Evolutionary conservation across 1,140 invertebrate species (phyloP).

Genomic region (Rhopalosiphum maidis): DNA sequence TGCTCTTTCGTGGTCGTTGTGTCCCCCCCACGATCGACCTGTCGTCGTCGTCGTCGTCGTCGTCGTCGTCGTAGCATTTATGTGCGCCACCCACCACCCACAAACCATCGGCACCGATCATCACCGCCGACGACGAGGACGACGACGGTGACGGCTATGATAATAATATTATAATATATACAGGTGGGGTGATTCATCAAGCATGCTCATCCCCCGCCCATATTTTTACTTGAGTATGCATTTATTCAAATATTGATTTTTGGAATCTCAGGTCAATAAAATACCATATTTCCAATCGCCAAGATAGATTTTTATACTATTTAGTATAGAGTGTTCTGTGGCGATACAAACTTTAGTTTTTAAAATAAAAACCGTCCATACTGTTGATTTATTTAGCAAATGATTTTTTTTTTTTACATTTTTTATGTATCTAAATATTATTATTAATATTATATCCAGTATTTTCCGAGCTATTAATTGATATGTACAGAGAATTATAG

Average conservation of each 20-base stretch:
- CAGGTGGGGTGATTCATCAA: not conserved
- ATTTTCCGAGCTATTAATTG: not conserved
- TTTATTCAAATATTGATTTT: not conserved
- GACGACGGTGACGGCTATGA: not conserved
- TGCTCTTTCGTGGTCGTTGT: slow-evolving; percentile 11
- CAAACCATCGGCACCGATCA: too few relatives aligned
- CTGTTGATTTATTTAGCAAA: not conserved
- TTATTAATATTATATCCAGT: not conserved
- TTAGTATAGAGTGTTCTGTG: not conserved
- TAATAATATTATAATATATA: not conserved
- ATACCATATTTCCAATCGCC: not conserved
- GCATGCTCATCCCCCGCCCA: not conserved
- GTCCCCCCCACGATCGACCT: not conserved
- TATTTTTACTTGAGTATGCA: not conserved
- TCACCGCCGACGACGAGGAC: not conserved
- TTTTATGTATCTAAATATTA: not conserved
- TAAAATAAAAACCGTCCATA: not conserved
- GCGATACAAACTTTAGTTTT: not conserved
- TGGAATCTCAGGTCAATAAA: not conserved
- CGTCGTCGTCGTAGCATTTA: not conserved
- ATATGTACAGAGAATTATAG: too few relatives aligned
- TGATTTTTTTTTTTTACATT: not conserved
- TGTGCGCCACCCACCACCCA: not conserved
- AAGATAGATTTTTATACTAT: not conserved
- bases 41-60: not conserved